Evolutionary conservation across 2,797 vertebrate genomes (phyloP), one percentile per base, ranked within the genome.

Genomic region (Halcyon leucocephala): DNA sequence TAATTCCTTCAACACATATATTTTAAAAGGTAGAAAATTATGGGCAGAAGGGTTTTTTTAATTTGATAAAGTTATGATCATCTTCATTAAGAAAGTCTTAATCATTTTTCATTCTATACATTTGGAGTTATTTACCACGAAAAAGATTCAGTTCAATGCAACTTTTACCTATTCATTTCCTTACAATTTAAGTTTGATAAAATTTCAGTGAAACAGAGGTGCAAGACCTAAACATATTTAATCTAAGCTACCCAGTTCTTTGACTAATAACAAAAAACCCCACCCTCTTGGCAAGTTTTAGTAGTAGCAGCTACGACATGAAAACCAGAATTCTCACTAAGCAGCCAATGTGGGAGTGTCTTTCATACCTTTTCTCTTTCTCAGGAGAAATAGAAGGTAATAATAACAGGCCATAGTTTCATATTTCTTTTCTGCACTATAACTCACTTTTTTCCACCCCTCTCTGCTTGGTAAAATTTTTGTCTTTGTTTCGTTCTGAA

Each of bases 41-140:
- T 13, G 18, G 3, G 11, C 5, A 2, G 1, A 18, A 60, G 1
- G 3, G 14, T 17, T 17, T 28, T 29, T 41, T n/a, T 80, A 57
- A 41, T 81, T 93, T 78, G 28, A 24, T 49, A 41, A 14, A 3
- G 7, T 62, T 78, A 73, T 73, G 19, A 86, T 7, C 26, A 48
- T 80, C 51, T 39, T 64, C 71, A 61, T 65, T 78, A 73, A 69
- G 35, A 86, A 85, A 42, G 22, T 21, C 41, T 82, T 52, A 48
- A 3, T 77, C 4, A 54, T 78, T 81, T 89, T 84, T 73, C 78
- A 78, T 16, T 42, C 52, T 39, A 25, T 29, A 58, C 8, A n/a
- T 65, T 48, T 49, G 6, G 25, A 52, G 6, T 58, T 86, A 48
- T 22, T 88, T 86, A 81, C 9, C 22, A 42, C 6, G 8, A 71